Percentiles rank a stretch among this genome's conserved stretches.
Conservation (phyloP, 2,113 vertebrate species). For the Gallinago paraguaiae region DNA sequence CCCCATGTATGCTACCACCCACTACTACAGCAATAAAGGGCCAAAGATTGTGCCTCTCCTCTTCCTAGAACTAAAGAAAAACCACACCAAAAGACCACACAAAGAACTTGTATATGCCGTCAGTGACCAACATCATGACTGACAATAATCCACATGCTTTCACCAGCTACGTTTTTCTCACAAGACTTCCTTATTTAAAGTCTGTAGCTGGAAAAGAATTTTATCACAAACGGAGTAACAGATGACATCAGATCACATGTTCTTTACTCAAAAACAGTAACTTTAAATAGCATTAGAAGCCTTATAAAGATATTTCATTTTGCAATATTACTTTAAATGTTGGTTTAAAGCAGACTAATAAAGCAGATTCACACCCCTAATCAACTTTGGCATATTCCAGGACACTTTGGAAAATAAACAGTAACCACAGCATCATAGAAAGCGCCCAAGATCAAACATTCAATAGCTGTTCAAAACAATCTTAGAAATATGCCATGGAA, state of each 20-base stretch:
- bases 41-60: neutral
- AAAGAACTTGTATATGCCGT: accelerated
- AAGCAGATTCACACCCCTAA: neutral
- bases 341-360: neutral
- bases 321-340: neutral
- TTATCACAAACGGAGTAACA: neutral
- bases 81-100: neutral
- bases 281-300: neutral
- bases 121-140: neutral
- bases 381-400: neutral
- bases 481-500: neutral
- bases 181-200: neutral
- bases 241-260: neutral
- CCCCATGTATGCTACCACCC: neutral
- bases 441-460: neutral
- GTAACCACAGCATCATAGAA: neutral
- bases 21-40: neutral
- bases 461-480: neutral
- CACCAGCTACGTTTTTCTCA: neutral
- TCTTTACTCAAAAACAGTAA: neutral
- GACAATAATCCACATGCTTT: accelerated
- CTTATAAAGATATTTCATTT: neutral
- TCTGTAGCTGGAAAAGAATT: neutral
- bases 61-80: neutral
- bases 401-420: neutral